Conservation (phyloP, 2,888 invertebrate species). For the Synergus gifuensis region DNA sequence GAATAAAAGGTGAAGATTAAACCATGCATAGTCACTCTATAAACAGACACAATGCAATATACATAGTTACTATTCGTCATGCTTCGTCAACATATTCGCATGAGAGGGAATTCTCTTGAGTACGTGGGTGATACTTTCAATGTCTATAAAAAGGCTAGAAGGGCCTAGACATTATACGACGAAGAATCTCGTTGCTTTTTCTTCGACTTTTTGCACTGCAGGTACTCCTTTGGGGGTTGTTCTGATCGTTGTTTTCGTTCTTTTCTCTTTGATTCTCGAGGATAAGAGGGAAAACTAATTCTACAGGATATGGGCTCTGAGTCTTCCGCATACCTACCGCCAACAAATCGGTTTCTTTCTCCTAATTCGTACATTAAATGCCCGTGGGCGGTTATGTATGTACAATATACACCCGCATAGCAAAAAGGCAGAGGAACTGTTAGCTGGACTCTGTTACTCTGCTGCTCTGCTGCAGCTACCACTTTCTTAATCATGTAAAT, state of each 20-base stretch:
- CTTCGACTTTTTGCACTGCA: slow-evolving; percentile 44
- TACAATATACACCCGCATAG: slow-evolving; percentile 14
- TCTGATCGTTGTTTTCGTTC: slow-evolving; percentile 43
- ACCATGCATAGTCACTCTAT: too few relatives aligned
- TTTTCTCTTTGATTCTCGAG: slow-evolving; percentile 49
- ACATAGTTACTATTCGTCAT: too few relatives aligned
- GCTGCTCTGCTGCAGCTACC: slow-evolving; percentile 46
- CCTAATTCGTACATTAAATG: slow-evolving; percentile 53
- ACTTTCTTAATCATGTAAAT: slow-evolving; percentile 58
- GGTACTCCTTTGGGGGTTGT: slow-evolving; percentile 30
- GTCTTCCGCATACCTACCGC: slow-evolving; percentile 57
- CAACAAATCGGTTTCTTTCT: slow-evolving; percentile 57
- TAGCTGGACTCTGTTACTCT: slow-evolving; percentile 20
- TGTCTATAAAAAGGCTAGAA: slow-evolving; percentile 44
- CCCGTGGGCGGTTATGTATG: slow-evolving; percentile 20
- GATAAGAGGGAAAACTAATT: slow-evolving; percentile 59
- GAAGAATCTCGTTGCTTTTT: slow-evolving; percentile 53
- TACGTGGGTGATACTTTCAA: not conserved
- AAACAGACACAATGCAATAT: too few relatives aligned
- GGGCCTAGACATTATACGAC: slow-evolving; percentile 48
- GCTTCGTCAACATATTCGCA: not conserved
- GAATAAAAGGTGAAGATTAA: too few relatives aligned
- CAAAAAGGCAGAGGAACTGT: slow-evolving; percentile 32
- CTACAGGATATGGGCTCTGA: slow-evolving; percentile 6
- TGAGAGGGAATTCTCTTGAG: slow-evolving; percentile 4